Evolutionary conservation across 2,888 invertebrate genomes (phyloP).

Genomic region (Rhimphoctona megacephalus): DNA sequence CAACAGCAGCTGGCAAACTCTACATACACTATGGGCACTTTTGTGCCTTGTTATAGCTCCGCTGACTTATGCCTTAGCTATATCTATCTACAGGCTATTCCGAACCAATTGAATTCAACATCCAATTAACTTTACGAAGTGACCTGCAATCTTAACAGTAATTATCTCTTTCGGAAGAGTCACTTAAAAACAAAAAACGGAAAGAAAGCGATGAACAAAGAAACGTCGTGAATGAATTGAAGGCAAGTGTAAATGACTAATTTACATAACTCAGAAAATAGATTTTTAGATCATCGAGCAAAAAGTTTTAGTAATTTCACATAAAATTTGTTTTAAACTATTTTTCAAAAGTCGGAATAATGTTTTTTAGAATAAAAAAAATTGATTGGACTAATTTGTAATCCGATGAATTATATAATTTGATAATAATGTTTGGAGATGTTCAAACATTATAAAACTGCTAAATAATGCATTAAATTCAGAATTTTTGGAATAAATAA

Average conservation of each 20-base stretch:
- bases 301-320: background rate
- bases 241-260: background rate
- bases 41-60: conserved; percentile 43
- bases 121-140: background rate
- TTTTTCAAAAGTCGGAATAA: background rate
- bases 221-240: background rate
- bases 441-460: background rate
- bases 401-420: background rate
- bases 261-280: background rate
- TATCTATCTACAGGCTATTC: conserved; percentile 12
- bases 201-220: background rate
- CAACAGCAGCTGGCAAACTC: conserved; percentile 47
- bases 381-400: background rate
- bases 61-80: conserved; percentile 23
- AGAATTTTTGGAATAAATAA: background rate
- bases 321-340: background rate
- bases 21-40: conserved; percentile 59
- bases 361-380: background rate
- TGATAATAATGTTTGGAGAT: background rate
- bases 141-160: background rate
- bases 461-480: background rate
- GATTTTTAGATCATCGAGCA: background rate
- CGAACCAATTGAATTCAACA: background rate
- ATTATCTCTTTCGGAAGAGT: background rate
- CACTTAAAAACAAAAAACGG: background rate